Evolutionary conservation across 1,140 invertebrate genomes (phyloP), one percentile per base, ranked within the genome.

Genomic region (Galleria mellonella): DNA sequence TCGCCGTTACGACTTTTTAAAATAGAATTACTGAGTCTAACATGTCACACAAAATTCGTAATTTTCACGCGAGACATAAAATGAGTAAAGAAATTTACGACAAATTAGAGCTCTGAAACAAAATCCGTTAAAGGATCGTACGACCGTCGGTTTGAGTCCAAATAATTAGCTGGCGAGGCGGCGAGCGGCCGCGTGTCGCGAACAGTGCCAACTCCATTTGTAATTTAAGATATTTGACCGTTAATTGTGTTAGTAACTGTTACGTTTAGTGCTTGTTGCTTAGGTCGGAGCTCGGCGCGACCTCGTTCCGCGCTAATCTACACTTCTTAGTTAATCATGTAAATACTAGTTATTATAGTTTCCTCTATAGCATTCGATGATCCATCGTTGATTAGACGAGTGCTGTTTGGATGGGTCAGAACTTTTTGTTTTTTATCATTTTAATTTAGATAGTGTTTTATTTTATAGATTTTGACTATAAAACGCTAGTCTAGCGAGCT

Each of bases 351-450:
- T 61, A 32, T 57, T 70, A 77, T 70, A 57, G 45, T 57, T 9
- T 51, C 47, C 42, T 50, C 45, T 33, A 57, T 77, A 77, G 72
- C 32, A 36, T 44, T 60, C 55, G 52, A 57, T 60, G 47, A 51
- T 48, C 31, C 52, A 57, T 51, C 55, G 66, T 55, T 60, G 60
- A 62, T 37, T 78, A 78, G 73, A 62, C 55, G 61, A 74, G 65
- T 77, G 76, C 72, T 77, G 66, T 73, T 76, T 78, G 79, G 79
- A 83, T 83, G 79, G 72, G 79, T 83, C 79, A 82, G 75, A 78
- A 55, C 54, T 50, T 37, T 55, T 59, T 47, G n/a, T 54, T 50
- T 48, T 35, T 62, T 64, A 64, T 64, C 60, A 58, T 60, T 70
- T n/a, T 70, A 48, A 50, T 58, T 56, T 82, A 77, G 71, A 60